A percentile compares a stretch with the other conserved stretches of the same genome.
phyloP scores from a whole-genome alignment of 2,888 invertebrate genomes.

The Mesorhabditis spiculigera region DNA sequence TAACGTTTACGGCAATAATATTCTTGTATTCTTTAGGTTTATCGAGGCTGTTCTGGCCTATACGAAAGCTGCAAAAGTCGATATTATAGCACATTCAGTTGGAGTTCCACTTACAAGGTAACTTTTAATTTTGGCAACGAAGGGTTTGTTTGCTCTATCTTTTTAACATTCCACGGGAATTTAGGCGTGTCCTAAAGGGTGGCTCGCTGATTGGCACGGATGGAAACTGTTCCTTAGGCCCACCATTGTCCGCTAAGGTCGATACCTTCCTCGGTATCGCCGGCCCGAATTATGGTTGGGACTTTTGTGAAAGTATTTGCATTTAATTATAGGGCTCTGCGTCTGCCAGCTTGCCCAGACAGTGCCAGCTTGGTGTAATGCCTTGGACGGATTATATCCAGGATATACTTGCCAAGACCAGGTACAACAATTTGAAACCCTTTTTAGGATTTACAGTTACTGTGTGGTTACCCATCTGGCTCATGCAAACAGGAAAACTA shows the following conservation, averaged over 20 bases:
- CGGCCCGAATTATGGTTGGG: slow-evolving; percentile 51
- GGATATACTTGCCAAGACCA: slow-evolving; percentile 51
- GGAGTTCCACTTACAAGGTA: slow-evolving; percentile 45
- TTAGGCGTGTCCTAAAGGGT: slow-evolving; percentile 53
- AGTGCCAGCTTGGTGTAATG: slow-evolving; percentile 57
- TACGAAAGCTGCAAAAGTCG: slow-evolving; percentile 52
- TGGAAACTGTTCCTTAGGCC: slow-evolving; percentile 54
- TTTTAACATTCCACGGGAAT: background rate
- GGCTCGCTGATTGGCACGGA: slow-evolving; percentile 54
- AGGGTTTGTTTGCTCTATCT: no score
- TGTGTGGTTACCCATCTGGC: slow-evolving; percentile 53
- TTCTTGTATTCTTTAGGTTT: slow-evolving; percentile 27
- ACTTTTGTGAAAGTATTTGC: background rate
- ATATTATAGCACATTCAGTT: slow-evolving; percentile 55
- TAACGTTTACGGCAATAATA: background rate
- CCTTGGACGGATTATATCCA: slow-evolving; percentile 53
- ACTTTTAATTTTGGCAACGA: background rate
- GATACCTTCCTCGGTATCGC: slow-evolving; percentile 57
- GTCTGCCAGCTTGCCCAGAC: slow-evolving; percentile 57
- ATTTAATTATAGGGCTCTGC: slow-evolving; percentile 34
- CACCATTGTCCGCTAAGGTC: slow-evolving; percentile 44
- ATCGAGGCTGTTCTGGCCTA: slow-evolving; percentile 52
- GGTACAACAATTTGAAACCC: slow-evolving; percentile 16
- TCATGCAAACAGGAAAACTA: slow-evolving; percentile 55
- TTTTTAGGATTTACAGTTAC: slow-evolving; percentile 29